Base-by-base conservation (phyloP, 2,113 vertebrate genomes). In the Leptobrachium ailaonicum region DNA sequence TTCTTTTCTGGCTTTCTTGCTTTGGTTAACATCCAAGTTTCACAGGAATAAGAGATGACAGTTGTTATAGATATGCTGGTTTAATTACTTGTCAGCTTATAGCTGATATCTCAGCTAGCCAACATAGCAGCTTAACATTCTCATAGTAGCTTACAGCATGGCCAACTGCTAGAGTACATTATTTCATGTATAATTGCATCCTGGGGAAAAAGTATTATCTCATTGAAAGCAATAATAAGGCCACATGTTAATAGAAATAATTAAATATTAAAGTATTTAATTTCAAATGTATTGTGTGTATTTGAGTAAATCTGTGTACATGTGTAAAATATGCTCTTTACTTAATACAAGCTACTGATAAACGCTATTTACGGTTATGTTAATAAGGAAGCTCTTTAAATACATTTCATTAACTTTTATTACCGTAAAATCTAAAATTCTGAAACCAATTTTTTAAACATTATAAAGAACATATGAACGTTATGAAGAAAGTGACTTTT, bases 1-100 rank as follows among this genome's bases (percentile, higher is more conserved):
- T 90, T 92, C 83, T 84, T 90, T 92, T 92, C 88, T 83, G 88
- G 89, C 93, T 93, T 88, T 89, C 92, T 88, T 90, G 89, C 91
- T 96, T 95, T 97, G 95, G 94, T 96, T 95, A 94, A 92, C 88
- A 90, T 96, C 94, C 95, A 95, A 90, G 93, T 92, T 92, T 91
- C 93, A 93, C 92, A 94, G 97, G 95, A 96, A 94, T 96, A 94
- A 96, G 95, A 97, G 95, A 94, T 95, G 96, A 95, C 95, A 95
- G 96, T 97, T 96, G 95, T 95, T 96, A 95, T 87, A 97, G 97
- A 98, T 95, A 96, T 90, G 93, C 95, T 84, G 88, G 94, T 96
- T 97, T 97, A 97, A 97, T 98, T 96, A 96, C 97, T 96, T 98
- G 96, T 98, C 96, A 96, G 96, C 96, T 97, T 95, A 96, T 85